Evolutionary conservation across 1,140 invertebrate species (phyloP).

Genomic region (Bombus waltoni): DNA sequence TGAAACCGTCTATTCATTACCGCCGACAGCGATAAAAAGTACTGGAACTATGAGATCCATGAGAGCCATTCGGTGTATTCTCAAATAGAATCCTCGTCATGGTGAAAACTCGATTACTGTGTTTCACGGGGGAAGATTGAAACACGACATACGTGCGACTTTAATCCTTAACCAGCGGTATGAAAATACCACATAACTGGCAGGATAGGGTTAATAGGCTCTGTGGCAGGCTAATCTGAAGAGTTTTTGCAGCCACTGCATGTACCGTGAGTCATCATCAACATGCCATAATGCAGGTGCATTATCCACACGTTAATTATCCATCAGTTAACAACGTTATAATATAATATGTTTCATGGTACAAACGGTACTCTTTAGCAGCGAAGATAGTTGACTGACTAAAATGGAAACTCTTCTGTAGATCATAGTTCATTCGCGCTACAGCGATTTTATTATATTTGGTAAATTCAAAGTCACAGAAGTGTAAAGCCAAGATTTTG

Average conservation of each 20-base stretch:
- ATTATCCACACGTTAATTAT: not conserved
- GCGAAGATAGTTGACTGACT: not conserved
- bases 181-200: not conserved
- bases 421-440: not conserved
- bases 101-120: slow-evolving; percentile 14
- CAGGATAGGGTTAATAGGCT: not conserved
- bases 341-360: not conserved
- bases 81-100: not conserved
- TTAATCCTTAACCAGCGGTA: not conserved
- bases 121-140: not conserved
- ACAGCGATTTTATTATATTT: too few relatives aligned
- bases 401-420: not conserved
- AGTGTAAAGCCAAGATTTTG: too few relatives aligned
- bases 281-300: not conserved
- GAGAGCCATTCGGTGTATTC: slow-evolving; percentile 15
- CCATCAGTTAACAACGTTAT: not conserved
- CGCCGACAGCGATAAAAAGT: slow-evolving; percentile 17
- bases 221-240: not conserved
- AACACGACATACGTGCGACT: not conserved
- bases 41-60: slow-evolving; percentile 21
- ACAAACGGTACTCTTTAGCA: not conserved
- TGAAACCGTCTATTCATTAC: slow-evolving; percentile 34
- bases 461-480: too few relatives aligned
- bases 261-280: not conserved
- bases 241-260: not conserved